phyloP scores from a whole-genome alignment of 2,888 invertebrate species.

The Caenorhabditis auriculariae region DNA sequence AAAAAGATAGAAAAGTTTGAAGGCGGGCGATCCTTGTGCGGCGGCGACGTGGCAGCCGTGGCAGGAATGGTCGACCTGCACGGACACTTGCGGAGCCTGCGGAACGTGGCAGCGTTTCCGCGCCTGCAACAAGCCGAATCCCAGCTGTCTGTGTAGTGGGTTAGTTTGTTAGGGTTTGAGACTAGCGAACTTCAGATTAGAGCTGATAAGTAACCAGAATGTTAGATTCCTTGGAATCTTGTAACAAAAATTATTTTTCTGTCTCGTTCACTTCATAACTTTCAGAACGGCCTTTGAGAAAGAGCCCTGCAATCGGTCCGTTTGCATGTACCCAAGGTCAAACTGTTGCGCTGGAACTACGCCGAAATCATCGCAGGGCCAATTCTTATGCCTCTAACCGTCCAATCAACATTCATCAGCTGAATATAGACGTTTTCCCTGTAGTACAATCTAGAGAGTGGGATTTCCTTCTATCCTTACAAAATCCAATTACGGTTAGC shows the following conservation, averaged over 20 bases:
- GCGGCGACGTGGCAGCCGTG: conserved; percentile 40
- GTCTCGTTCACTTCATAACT: too few relatives aligned
- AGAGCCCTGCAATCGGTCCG: conserved; percentile 36
- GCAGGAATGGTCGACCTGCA: conserved; percentile 46
- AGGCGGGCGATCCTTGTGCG: too few relatives aligned
- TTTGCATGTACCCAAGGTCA: conserved; percentile 45
- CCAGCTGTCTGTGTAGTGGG: conserved; percentile 32
- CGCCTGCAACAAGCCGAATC: conserved; percentile 26
- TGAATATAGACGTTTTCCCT: too few relatives aligned
- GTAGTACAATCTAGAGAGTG: too few relatives aligned
- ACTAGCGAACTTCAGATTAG: neutral
- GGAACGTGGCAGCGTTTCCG: conserved; percentile 45
- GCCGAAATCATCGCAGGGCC: conserved; percentile 29
- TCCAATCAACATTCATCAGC: too few relatives aligned
- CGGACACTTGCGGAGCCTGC: conserved; percentile 50
- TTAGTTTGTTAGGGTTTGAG: conserved; percentile 3
- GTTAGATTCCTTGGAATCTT: neutral
- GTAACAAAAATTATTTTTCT: neutral
- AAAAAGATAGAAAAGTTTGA: too few relatives aligned
- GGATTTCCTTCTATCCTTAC: too few relatives aligned
- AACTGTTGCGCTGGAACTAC: conserved; percentile 41
- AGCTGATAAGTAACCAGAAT: neutral
- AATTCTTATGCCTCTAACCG: conserved; percentile 37
- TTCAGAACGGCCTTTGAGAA: conserved; percentile 41
- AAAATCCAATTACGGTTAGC: too few relatives aligned